phyloP scores from a whole-genome alignment of 2,888 invertebrate genomes.

The Diarsia mendica region DNA sequence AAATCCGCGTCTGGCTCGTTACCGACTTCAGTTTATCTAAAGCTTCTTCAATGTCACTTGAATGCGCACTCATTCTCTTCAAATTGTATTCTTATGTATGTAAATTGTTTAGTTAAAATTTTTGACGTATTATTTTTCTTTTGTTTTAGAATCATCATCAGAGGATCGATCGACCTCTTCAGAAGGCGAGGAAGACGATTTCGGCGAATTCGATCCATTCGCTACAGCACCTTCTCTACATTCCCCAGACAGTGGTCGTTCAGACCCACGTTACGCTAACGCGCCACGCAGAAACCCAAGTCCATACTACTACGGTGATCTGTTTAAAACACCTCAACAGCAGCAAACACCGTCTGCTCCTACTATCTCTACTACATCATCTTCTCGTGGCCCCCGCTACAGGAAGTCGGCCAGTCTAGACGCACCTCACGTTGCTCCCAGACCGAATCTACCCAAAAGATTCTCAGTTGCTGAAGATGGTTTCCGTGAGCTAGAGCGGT shows the following conservation, averaged over 20 bases:
- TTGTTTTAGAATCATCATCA: conserved; percentile 86
- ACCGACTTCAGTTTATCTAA: conserved; percentile 72
- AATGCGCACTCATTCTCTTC: conserved; percentile 4
- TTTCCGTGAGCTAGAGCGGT: conserved; percentile 90
- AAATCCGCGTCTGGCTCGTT: conserved; percentile 77
- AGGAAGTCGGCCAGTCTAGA: conserved; percentile 94
- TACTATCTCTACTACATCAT: conserved; percentile 83
- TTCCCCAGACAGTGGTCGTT: conserved; percentile 93
- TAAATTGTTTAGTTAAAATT: not conserved
- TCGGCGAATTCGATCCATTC: conserved; percentile 88
- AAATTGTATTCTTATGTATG: not conserved
- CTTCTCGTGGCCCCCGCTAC: conserved; percentile 90
- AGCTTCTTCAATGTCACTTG: conserved; percentile 26
- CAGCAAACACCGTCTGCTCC: conserved; percentile 87
- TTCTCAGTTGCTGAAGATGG: conserved; percentile 94
- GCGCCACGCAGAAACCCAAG: conserved; percentile 93
- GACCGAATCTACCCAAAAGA: conserved; percentile 91
- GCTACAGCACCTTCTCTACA: conserved; percentile 91
- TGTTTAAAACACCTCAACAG: conserved; percentile 90
- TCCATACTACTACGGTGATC: conserved; percentile 95
- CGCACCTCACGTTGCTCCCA: conserved; percentile 92
- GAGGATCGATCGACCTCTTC: conserved; percentile 88
- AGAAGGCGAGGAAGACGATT: conserved; percentile 91
- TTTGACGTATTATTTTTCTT: conserved; percentile 34
- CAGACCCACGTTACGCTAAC: conserved; percentile 89